Evolutionary conservation across 2,113 vertebrate species (phyloP).

Genomic region (Pelobates fuscus): DNA sequence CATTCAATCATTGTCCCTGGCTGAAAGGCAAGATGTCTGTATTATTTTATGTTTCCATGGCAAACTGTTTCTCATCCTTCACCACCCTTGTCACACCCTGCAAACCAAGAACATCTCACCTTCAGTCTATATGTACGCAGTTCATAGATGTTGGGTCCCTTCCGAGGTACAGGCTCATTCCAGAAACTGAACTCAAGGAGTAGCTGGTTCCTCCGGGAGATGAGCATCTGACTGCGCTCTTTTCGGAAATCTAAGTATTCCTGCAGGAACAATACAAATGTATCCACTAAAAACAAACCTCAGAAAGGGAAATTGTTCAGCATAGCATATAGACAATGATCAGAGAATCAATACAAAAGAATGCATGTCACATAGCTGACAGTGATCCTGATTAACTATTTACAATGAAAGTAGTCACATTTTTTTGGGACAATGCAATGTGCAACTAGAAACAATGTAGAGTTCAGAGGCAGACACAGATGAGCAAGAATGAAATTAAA

Average conservation of each 20-base stretch:
- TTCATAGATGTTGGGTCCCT: slow-evolving; percentile 89
- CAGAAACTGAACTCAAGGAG: slow-evolving; percentile 97
- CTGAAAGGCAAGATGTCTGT: slow-evolving; percentile 61
- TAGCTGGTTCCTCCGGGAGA: slow-evolving; percentile 88
- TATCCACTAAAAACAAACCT: no score
- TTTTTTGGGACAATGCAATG: no score
- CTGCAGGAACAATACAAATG: no score
- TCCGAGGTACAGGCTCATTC: slow-evolving; percentile 87
- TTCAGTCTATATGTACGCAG: slow-evolving; percentile 88
- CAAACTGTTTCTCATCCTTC: no score
- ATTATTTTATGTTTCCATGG: background rate
- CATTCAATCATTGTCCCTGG: slow-evolving; percentile 98
- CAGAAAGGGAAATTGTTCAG: background rate
- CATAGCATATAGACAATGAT: background rate
- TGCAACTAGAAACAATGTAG: no score
- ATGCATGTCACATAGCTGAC: background rate
- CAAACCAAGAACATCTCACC: slow-evolving; percentile 63
- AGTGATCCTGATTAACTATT: no score
- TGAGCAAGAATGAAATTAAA: no score
- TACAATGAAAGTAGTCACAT: no score
- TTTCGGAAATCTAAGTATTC: slow-evolving; percentile 85
- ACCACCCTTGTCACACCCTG: no score
- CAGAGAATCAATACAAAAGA: background rate
- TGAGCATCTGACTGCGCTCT: slow-evolving; percentile 88
- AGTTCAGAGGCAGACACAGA: no score